Conservation (phyloP, 2,113 vertebrate species). For the Crotalus tigris region DNA sequence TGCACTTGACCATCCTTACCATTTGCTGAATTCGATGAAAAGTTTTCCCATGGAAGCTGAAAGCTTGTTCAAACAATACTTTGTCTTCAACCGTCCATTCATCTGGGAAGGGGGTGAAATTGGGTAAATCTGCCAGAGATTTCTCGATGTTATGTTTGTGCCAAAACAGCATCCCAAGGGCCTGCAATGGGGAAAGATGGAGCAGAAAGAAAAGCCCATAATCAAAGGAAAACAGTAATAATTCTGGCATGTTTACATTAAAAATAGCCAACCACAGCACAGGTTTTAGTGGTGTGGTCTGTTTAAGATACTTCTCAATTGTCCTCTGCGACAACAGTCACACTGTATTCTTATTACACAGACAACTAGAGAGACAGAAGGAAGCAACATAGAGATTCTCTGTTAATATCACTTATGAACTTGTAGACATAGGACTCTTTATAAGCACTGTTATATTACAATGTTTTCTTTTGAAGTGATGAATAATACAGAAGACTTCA, state of each 20-base stretch:
- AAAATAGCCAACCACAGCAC: background rate
- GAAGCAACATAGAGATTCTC: background rate
- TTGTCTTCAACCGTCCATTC: conserved; percentile 98
- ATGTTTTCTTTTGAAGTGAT: background rate
- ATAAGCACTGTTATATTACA: background rate
- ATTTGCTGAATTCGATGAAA: conserved; percentile 97
- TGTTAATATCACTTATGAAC: background rate
- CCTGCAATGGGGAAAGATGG: conserved; percentile 64
- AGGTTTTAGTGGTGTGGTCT: background rate
- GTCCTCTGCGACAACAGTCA: background rate
- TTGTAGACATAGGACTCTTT: background rate
- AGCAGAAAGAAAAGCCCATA: conserved; percentile 21
- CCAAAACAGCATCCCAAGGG: conserved; percentile 97
- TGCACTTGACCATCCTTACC: conserved; percentile 69
- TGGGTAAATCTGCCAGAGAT: conserved; percentile 91
- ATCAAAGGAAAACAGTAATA: background rate
- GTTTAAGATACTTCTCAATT: background rate
- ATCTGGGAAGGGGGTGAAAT: conserved; percentile 95
- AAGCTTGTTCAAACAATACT: conserved; percentile 94
- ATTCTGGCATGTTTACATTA: background rate
- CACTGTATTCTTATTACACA: background rate
- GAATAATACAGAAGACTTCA: background rate
- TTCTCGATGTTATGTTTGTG: conserved; percentile 97
- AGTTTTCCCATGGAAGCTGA: conserved; percentile 95
- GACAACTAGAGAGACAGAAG: background rate